Evolutionary conservation across 2,113 vertebrate genomes (phyloP), one percentile per base, ranked within the genome.

Genomic region (Petaurus breviceps): DNA sequence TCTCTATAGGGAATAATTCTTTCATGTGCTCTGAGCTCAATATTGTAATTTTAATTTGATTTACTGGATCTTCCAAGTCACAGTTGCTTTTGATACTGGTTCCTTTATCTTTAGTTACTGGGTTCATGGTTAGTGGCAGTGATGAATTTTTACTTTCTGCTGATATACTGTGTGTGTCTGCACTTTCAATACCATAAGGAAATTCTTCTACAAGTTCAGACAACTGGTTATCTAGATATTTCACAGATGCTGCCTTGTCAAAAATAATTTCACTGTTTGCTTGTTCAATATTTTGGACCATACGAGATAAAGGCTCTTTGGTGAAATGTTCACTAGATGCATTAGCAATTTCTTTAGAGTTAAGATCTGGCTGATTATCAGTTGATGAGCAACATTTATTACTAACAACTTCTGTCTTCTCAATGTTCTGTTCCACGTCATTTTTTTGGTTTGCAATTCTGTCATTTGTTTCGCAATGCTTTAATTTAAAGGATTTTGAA

Each of bases 171-270:
- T 14, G 25, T 19, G 24, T 28, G 37, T 94, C 95, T 24, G 84
- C 10, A 93, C 96, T 47, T 96, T 98, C 98, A 92, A 99, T 98
- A 68, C 99, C 99, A 94, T 98, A 99, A 0, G 99, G 99, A 97
- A 99, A 99, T 52, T 99, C 98, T 90, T 96, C 91, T 93, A 99
- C 9, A 52, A 99, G 98, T 96, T 99, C 98, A 37, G 97, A 97
- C 5, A 99, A 97, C 93, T 99, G 99, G 97, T 97, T 97, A 1
- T 94, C 95, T n/a, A 98, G 97, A 11, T 46, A 98, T 14, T 51
- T 96, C 90, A 91, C 0, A 37, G 98, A 50, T 51, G 90, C 37
- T 95, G 90, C 54, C 61, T 92, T 51, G 43, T 96, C 96, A 93
- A 3, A 0, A 0, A 28, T 51, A 14, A 8, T n/a, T 23, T 93